phyloP scores from a whole-genome alignment of 2,113 vertebrate genomes.

The Henicopernis longicauda region DNA sequence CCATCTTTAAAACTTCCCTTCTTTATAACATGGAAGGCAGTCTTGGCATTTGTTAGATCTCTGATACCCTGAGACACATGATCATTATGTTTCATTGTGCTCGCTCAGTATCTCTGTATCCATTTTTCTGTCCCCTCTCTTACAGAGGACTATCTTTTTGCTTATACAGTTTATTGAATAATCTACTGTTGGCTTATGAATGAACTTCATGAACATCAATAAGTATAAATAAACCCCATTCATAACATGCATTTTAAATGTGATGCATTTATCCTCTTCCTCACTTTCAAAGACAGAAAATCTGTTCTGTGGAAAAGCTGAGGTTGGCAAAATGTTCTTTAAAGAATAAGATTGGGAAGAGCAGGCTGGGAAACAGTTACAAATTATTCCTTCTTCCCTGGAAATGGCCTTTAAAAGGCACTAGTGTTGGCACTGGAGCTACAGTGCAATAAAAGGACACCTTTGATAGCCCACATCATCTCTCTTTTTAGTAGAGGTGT shows the following conservation, averaged over 20 bases:
- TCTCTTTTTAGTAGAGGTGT: background rate
- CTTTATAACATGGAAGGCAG: background rate
- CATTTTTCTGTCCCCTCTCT: background rate
- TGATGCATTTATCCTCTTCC: background rate
- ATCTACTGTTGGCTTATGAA: background rate
- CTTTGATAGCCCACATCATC: background rate
- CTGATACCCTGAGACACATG: background rate
- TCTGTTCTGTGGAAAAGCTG: background rate
- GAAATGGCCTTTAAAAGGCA: slow-evolving; percentile 5
- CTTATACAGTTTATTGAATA: background rate
- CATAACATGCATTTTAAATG: background rate
- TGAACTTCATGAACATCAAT: background rate
- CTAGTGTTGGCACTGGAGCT: background rate
- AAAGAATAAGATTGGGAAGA: background rate
- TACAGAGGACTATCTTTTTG: background rate
- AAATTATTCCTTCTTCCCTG: background rate
- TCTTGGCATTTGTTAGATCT: background rate
- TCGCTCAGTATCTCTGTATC: background rate
- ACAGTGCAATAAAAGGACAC: background rate
- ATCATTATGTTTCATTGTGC: background rate
- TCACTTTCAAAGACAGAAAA: background rate
- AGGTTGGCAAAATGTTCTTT: background rate
- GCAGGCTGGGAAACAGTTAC: background rate
- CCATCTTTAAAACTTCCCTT: background rate
- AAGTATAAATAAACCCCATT: background rate